These are phyloP conservation scores for Habroteleia sp. DNA, from an alignment of 2,888 invertebrate species.

Conservation along the genomic window DNA sequence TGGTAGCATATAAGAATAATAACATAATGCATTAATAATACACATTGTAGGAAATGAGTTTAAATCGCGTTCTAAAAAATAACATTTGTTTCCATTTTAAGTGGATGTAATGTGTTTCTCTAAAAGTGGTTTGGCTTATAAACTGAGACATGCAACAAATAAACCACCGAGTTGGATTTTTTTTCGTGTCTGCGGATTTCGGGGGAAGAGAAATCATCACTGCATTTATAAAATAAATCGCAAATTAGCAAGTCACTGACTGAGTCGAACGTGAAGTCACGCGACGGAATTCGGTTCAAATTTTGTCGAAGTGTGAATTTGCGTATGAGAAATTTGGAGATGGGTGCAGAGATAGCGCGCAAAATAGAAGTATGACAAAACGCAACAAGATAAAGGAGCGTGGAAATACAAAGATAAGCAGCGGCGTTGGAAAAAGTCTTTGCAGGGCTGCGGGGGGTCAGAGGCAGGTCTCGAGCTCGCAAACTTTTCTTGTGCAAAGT, in stretches of 20 bases:
- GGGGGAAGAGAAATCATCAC: too few species aligned
- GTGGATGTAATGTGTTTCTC: conserved; percentile 16
- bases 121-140: conserved; percentile 18
- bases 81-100: too few species aligned
- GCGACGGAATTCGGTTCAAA: conserved; percentile 68
- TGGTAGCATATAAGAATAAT: too few species aligned
- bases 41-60: too few species aligned
- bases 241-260: too few species aligned
- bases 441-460: conserved; percentile 45
- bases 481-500: conserved; percentile 81
- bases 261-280: too few species aligned
- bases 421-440: conserved; percentile 54
- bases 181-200: too few species aligned
- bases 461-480: conserved; percentile 69
- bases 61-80: too few species aligned
- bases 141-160: conserved; percentile 17
- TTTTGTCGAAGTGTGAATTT: conserved; percentile 20
- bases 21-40: too few species aligned
- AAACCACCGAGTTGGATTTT: too few species aligned
- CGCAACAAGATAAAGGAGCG: conserved; percentile 57
- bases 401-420: conserved; percentile 58
- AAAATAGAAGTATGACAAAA: conserved; percentile 34
- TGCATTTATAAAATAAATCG: too few species aligned
- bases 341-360: conserved; percentile 14
- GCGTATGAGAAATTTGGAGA: conserved; percentile 22